Evolutionary conservation across 2,888 invertebrate genomes (phyloP).

Genomic region (Lobophora halterata): DNA sequence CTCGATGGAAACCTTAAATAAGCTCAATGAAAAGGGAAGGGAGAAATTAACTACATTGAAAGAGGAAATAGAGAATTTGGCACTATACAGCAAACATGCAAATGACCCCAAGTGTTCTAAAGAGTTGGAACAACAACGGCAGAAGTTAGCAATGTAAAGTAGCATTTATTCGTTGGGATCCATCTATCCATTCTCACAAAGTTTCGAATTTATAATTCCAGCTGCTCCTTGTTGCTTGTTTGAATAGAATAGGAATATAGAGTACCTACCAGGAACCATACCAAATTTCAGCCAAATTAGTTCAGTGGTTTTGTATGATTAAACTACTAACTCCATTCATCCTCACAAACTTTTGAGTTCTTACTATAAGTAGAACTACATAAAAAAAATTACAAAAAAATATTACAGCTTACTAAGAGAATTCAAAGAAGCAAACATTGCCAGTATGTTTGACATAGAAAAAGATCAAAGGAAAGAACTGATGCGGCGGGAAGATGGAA

Average conservation of each 20-base stretch:
- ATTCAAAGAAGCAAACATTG: conserved; percentile 90
- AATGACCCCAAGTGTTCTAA: conserved; percentile 81
- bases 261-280: no score
- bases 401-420: conserved; percentile 83
- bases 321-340: no score
- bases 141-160: conserved; percentile 84
- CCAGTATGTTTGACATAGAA: conserved; percentile 89
- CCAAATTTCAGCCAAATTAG: no score
- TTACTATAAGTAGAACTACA: no score
- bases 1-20: conserved; percentile 85
- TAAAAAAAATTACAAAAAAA: no score
- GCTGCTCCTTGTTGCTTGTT: no score
- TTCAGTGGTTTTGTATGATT: no score
- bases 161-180: no score
- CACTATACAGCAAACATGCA: conserved; percentile 84
- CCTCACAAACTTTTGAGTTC: no score
- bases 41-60: conserved; percentile 83
- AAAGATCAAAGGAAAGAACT: conserved; percentile 87
- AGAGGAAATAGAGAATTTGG: conserved; percentile 85
- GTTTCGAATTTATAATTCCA: no score
- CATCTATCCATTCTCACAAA: no score
- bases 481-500: conserved; percentile 72
- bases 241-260: no score
- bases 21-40: conserved; percentile 88
- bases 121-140: conserved; percentile 85